Base-by-base conservation (phyloP, 1,140 invertebrate species). In the Cyclargus thomasi region DNA sequence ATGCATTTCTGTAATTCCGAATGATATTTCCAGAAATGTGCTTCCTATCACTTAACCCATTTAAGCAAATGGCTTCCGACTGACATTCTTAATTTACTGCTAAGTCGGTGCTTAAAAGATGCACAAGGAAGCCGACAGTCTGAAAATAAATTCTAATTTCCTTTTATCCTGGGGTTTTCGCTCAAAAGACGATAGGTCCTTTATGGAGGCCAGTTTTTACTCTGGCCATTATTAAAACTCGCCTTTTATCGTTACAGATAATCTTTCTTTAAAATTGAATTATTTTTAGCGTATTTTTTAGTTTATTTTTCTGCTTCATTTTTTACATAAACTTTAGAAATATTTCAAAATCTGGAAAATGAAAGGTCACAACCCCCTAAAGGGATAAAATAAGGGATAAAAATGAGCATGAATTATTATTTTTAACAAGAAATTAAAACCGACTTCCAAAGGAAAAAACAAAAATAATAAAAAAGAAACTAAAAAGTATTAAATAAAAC, bases 1-100 rank as follows among this genome's bases (percentile, higher is more conserved):
- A 39, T 14, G 39, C 39, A 47, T 47, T 47, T 16, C 39, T 47
- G 39, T 11, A 47, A 14, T 47, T 47, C 39, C 11, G 55, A 59
- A 21, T 11, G 17, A 59, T 59, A 59, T 59, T 59, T 59, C 55
- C 55, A 59, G 55, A 59, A 59, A 11, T 21, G 10, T 21, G 20
- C 55, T 21, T 11, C 18, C 8, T 20, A 59, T 59, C 21, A 59
- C 55, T 59, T 59, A 59, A 59, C 20, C 55, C 55, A 59, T 59
- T 59, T 59, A 59, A 59, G 55, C 55, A 59, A 59, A 59, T 59
- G 20, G 55, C 18, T 59, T 59, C 55, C 17, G 55, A 22, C 55
- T 59, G 55, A 59, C 55, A 59, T 59, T 59, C 55, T 59, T 59
- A 59, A 59, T 59, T 59, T 59, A 59, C 55, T 59, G 55, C 55